Conservation (phyloP, 2,888 invertebrate genomes). For the Phytoseiulus persimilis region DNA sequence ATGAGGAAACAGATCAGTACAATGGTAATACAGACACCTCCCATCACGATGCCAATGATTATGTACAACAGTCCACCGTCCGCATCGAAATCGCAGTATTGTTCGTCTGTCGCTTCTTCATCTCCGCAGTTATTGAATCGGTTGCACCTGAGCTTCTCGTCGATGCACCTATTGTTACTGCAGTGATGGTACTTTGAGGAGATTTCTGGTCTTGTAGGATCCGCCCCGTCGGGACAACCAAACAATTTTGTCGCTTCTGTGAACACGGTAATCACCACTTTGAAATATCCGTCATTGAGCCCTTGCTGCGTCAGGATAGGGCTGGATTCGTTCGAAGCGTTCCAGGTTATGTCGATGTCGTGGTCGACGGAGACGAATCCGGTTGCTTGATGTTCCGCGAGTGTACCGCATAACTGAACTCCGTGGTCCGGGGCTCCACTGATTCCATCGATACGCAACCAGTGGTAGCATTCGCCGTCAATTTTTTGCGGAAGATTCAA, state of each 20-base stretch:
- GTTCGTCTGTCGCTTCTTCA: background rate
- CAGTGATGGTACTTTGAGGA: background rate
- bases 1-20: background rate
- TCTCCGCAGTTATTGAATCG: slow-evolving; percentile 28
- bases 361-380: background rate
- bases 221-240: background rate
- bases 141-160: background rate
- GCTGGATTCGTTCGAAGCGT: background rate
- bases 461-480: slow-evolving; percentile 6
- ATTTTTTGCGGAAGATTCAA: background rate
- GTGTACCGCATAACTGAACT: background rate
- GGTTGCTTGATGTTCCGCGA: background rate
- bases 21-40: background rate
- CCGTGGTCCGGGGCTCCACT: background rate
- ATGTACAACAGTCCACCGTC: background rate
- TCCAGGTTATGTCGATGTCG: background rate
- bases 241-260: background rate
- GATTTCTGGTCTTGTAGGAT: background rate
- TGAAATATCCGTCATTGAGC: background rate
- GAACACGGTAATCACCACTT: slow-evolving; percentile 8
- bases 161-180: background rate
- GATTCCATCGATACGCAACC: background rate
- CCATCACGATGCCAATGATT: background rate
- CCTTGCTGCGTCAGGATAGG: background rate
- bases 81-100: background rate